Percentiles rank a stretch among this genome's conserved stretches.
Evolutionary conservation across 2,888 invertebrate species (phyloP).

Genomic region (Drosophila peninsularis): DNA sequence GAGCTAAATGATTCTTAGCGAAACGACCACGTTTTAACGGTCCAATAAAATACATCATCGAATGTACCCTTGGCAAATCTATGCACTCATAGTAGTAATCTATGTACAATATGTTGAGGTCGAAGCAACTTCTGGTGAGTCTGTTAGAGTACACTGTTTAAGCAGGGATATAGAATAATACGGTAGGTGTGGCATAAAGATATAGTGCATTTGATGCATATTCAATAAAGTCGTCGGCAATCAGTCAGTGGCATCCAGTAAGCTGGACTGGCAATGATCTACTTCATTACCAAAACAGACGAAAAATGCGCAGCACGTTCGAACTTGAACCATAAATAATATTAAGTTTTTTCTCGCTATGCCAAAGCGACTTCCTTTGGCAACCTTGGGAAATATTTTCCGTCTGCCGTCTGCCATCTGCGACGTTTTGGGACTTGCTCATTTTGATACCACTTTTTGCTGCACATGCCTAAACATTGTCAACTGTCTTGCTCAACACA

Average conservation of each 20-base stretch:
- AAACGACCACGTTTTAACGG: neutral
- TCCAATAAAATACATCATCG: neutral
- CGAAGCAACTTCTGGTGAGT: no score
- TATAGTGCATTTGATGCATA: constrained; percentile 33
- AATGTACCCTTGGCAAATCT: neutral
- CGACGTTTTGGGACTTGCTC: constrained; percentile 63
- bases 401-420: constrained; percentile 15
- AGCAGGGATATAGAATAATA: neutral
- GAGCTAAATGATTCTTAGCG: neutral
- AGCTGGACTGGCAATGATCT: constrained; percentile 24
- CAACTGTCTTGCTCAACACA: constrained; percentile 84
- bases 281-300: constrained; percentile 47
- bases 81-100: neutral
- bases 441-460: constrained; percentile 58
- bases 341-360: constrained; percentile 61
- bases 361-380: constrained; percentile 43
- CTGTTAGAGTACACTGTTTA: neutral
- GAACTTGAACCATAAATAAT: constrained; percentile 81
- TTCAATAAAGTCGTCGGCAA: constrained; percentile 31
- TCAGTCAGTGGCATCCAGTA: neutral
- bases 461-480: constrained; percentile 73
- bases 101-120: neutral
- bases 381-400: constrained; percentile 61
- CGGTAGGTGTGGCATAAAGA: neutral
- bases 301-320: constrained; percentile 78